These are phyloP conservation scores for Cossypha heuglini DNA, from an alignment of 2,797 vertebrate genomes.

Conservation along the genomic window DNA sequence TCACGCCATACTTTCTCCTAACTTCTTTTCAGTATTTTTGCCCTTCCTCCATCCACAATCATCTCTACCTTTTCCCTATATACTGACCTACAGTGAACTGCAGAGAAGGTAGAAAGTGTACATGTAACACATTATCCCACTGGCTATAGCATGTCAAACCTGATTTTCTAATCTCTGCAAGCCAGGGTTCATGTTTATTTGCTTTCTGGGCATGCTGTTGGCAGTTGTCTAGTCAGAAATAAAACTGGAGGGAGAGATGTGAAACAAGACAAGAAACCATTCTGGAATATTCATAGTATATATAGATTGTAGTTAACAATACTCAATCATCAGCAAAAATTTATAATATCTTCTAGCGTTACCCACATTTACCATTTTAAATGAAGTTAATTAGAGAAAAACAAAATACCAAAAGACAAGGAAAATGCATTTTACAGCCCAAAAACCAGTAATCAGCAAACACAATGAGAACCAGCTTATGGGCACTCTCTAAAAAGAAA, in stretches of 20 bases:
- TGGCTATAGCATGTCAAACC: background rate
- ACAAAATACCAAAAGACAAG: background rate
- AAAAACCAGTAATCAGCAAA: background rate
- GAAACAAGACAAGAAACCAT: background rate
- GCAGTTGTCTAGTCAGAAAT: background rate
- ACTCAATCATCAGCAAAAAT: background rate
- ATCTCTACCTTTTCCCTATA: background rate
- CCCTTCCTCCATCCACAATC: background rate
- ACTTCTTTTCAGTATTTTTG: background rate
- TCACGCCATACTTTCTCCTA: background rate
- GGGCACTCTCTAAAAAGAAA: background rate
- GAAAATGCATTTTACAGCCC: background rate
- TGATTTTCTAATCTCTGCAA: background rate
- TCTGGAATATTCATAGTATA: background rate
- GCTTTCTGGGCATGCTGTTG: background rate
- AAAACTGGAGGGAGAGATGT: background rate
- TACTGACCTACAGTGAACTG: background rate
- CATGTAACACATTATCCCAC: fast-evolving
- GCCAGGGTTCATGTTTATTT: background rate
- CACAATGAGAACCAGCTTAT: background rate
- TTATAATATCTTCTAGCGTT: background rate
- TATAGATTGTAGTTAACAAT: background rate
- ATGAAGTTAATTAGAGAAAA: background rate
- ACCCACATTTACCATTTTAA: background rate
- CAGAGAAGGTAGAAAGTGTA: background rate